These are phyloP conservation scores for Gallinago solitaria DNA, from an alignment of 2,797 vertebrate species.

Conservation along the genomic window DNA sequence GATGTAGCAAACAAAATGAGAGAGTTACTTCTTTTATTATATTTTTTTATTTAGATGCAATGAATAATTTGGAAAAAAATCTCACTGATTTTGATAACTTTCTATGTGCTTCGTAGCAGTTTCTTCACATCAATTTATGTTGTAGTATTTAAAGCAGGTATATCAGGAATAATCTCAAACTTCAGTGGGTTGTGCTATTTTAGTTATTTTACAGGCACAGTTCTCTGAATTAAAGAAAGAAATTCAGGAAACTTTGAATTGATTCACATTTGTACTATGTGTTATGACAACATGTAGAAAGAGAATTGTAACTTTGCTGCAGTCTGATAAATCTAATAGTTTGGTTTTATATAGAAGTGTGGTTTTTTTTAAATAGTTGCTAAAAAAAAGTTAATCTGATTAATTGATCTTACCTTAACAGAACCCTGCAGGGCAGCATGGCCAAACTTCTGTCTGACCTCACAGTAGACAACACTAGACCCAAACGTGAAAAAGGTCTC, in stretches of 20 bases:
- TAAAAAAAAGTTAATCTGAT: not conserved
- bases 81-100: not conserved
- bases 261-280: not conserved
- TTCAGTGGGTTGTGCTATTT: not conserved
- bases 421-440: conserved; percentile 81
- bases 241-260: not conserved
- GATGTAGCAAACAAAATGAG: not conserved
- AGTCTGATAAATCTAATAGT: not conserved
- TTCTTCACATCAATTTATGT: not conserved
- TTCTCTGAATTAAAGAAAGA: not conserved
- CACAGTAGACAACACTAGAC: conserved; percentile 61
- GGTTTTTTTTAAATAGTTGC: not conserved
- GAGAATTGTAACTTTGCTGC: not conserved
- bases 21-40: not conserved
- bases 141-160: not conserved
- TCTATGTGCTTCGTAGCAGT: not conserved
- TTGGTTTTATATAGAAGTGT: not conserved
- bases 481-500: conserved; percentile 71
- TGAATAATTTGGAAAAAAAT: not conserved
- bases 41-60: not conserved
- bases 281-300: not conserved
- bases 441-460: conserved; percentile 78
- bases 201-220: not conserved
- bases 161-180: not conserved
- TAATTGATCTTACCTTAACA: conserved; percentile 65